These are phyloP conservation scores for Harpalus rufipes DNA, from an alignment of 2,888 invertebrate genomes.

Conservation along the genomic window DNA sequence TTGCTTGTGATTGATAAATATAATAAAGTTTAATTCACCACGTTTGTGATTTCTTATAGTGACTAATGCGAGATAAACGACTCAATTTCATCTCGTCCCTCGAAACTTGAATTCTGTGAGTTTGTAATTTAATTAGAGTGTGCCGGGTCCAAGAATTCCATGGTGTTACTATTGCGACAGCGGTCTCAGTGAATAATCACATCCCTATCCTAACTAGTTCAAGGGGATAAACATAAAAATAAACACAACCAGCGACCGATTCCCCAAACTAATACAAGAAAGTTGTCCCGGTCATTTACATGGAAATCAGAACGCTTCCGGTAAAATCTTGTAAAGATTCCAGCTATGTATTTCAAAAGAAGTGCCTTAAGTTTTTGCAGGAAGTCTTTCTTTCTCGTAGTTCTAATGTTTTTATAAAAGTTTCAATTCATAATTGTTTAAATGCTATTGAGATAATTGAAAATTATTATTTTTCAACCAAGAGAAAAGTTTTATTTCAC, in stretches of 20 bases:
- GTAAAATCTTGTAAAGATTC: not conserved
- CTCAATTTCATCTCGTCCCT: not conserved
- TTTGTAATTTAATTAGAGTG: conserved; percentile 50
- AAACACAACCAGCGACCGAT: conserved; percentile 16
- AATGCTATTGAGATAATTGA: too few species aligned
- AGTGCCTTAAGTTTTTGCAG: not conserved
- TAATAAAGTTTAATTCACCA: too few species aligned
- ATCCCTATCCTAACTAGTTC: conserved; percentile 13
- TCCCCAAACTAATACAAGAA: conserved; percentile 12
- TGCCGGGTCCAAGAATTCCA: conserved; percentile 25
- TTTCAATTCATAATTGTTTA: too few species aligned
- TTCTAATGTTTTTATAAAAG: too few species aligned
- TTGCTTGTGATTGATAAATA: too few species aligned
- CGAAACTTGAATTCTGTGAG: not conserved
- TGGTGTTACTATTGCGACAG: conserved; percentile 43
- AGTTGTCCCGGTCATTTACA: not conserved
- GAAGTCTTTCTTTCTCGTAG: too few species aligned
- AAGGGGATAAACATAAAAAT: conserved; percentile 49
- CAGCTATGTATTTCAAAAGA: not conserved
- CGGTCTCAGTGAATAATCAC: conserved; percentile 43
- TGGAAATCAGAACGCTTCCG: not conserved
- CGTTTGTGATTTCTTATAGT: not conserved
- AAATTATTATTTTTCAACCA: too few species aligned
- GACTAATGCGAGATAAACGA: conserved; percentile 8
- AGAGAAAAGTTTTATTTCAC: too few species aligned